Conservation (phyloP, 1,140 invertebrate genomes). For the Pseudomyrmex sp. region DNA sequence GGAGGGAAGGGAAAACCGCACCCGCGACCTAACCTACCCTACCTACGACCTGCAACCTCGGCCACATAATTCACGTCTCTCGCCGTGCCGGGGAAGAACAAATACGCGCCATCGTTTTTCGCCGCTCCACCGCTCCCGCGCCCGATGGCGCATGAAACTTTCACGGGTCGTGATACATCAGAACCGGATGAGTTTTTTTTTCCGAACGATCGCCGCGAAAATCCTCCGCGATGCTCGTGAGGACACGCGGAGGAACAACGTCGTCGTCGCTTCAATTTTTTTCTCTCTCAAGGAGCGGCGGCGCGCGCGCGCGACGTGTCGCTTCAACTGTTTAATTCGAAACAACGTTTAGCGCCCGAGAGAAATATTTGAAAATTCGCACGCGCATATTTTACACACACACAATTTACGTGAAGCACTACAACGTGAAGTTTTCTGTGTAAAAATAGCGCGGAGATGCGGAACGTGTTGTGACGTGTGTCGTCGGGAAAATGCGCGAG, state of each 20-base stretch:
- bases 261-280: background rate
- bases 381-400: background rate
- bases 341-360: background rate
- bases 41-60: conserved; percentile 9
- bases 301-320: too few species aligned
- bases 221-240: conserved; percentile 19
- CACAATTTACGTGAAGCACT: too few species aligned
- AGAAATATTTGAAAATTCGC: background rate
- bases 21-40: background rate
- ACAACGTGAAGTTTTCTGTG: too few species aligned
- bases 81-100: conserved; percentile 18
- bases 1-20: conserved; percentile 4
- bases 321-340: too few species aligned
- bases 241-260: background rate
- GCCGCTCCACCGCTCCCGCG: conserved; percentile 34
- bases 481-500: background rate
- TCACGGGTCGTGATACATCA: conserved; percentile 46
- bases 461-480: background rate
- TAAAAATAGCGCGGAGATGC: background rate
- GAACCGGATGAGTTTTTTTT: conserved; percentile 15
- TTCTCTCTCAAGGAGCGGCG: background rate
- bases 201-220: conserved; percentile 27
- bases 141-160: conserved; percentile 60
- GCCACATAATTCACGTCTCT: conserved; percentile 50
- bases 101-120: conserved; percentile 54